A percentile compares a stretch with the other conserved stretches of the same genome.
Evolutionary conservation across 2,797 vertebrate species (phyloP).

Genomic region (Spatula clypeata): DNA sequence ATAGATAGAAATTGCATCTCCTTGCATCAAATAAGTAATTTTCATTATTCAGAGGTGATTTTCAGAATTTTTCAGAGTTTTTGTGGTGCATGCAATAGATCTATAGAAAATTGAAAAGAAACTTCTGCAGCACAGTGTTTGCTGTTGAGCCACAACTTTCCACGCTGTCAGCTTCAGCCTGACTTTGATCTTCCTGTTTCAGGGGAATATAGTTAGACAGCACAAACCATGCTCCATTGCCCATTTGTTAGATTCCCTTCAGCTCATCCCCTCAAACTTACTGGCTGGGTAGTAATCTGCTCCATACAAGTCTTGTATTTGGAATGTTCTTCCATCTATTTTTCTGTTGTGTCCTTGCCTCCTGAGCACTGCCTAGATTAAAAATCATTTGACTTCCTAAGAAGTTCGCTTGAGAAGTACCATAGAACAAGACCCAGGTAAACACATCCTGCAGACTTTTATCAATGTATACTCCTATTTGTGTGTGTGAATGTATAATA

Average conservation of each 20-base stretch:
- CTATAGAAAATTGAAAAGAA: not conserved
- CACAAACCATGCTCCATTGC: not conserved
- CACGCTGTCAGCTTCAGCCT: not conserved
- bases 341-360: not conserved
- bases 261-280: accelerated
- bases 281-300: not conserved
- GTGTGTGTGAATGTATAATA: not conserved
- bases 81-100: not conserved
- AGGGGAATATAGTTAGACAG: not conserved
- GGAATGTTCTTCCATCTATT: not conserved
- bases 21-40: not conserved
- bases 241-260: not conserved
- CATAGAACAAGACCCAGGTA: not conserved
- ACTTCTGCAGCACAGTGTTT: not conserved
- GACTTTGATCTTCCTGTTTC: not conserved
- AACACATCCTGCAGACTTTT: slow-evolving; percentile 38
- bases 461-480: accelerated
- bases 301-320: not conserved
- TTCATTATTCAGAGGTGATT: not conserved
- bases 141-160: not conserved
- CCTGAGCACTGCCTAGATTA: not conserved
- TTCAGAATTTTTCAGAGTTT: not conserved
- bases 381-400: not conserved
- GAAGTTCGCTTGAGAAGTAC: not conserved
- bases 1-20: not conserved